Evolutionary conservation across 2,113 vertebrate genomes (phyloP).

Genomic region (Cheilinus undulatus): DNA sequence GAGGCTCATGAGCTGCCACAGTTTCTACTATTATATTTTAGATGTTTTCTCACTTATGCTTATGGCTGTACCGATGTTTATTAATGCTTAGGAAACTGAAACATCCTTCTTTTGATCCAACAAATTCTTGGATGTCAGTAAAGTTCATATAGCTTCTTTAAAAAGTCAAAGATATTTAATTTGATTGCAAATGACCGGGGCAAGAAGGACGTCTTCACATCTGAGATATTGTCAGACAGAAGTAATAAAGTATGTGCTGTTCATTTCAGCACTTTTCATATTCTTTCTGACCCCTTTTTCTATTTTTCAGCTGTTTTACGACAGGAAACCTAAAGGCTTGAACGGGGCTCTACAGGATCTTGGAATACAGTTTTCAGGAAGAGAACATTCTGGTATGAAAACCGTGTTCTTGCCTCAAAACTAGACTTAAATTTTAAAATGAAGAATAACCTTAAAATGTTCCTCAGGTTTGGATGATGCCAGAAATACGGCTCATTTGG

Average conservation of each 20-base stretch:
- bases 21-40: not conserved
- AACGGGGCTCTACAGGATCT: constrained; percentile 94
- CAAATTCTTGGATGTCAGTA: not conserved
- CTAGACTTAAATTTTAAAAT: not conserved
- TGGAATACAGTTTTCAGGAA: constrained; percentile 91
- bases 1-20: not conserved
- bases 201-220: no score
- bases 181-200: not conserved
- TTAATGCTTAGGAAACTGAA: not conserved
- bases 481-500: constrained; percentile 91
- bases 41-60: not conserved
- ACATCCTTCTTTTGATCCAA: not conserved
- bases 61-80: not conserved
- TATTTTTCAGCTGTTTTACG: constrained; percentile 88
- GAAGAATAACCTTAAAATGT: not conserved
- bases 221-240: no score
- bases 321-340: constrained; percentile 92
- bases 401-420: not conserved
- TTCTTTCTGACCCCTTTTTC: not conserved
- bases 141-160: not conserved
- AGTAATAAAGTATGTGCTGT: no score
- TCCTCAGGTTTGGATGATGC: constrained; percentile 92
- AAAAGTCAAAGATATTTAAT: not conserved
- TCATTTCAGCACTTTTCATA: not conserved
- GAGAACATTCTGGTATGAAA: constrained; percentile 91